Conservation (phyloP, 2,888 invertebrate species). For the Lasioglossum lativentre region DNA sequence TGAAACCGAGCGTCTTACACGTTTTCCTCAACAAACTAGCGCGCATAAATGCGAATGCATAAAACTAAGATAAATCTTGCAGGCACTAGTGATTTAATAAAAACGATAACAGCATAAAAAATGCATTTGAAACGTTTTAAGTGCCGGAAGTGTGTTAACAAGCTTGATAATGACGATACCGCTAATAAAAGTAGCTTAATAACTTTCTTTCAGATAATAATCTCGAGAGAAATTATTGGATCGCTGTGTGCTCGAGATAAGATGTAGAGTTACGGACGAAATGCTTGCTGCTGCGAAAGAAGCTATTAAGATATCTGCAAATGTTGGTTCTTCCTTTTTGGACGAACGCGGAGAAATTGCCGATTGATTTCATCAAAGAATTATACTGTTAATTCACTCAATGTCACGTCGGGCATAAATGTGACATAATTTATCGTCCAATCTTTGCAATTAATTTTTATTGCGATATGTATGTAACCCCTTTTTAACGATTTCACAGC, state of each 20-base stretch:
- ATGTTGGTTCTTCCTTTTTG: not conserved
- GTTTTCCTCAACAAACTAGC: not conserved
- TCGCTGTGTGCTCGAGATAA: not conserved
- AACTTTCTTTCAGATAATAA: not conserved
- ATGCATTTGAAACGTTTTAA: not conserved
- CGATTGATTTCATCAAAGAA: too few relatives aligned
- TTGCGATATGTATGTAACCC: too few relatives aligned
- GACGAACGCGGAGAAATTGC: not conserved
- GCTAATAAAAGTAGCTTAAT: not conserved
- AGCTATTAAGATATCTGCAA: not conserved
- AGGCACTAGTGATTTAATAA: not conserved
- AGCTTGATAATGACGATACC: not conserved
- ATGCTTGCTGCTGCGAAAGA: not conserved
- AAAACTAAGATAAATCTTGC: not conserved
- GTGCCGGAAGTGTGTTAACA: not conserved
- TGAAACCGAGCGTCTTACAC: not conserved
- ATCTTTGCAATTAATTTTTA: too few relatives aligned
- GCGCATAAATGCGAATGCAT: not conserved
- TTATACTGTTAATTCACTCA: too few relatives aligned
- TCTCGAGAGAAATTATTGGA: not conserved
- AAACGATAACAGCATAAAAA: not conserved
- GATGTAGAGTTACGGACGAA: not conserved
- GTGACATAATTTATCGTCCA: too few relatives aligned
- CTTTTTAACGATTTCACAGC: too few relatives aligned
- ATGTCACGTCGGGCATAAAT: too few relatives aligned